Base-by-base conservation (phyloP, 1,140 invertebrate species). In the Galleria mellonella region DNA sequence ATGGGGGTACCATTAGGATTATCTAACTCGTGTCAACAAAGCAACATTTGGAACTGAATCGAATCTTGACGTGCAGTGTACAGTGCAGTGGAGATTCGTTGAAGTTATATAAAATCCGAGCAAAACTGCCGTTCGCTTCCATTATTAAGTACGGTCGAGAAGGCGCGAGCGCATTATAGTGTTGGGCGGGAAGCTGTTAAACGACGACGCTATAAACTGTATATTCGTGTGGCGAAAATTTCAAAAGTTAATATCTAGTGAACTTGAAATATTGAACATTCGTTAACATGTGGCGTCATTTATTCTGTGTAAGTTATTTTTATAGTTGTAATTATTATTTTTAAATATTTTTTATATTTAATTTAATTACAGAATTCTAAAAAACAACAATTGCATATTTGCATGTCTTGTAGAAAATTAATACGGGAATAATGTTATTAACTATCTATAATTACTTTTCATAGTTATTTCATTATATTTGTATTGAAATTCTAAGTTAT, bases 1-100 rank as follows among this genome's bases (percentile, higher is more conserved):
- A 66, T 48, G 49, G 37, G 43, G 55, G 48, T 49, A 53, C 51
- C 47, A 53, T 64, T 61, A 53, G 42, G 38, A 51, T 76, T 79
- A 79, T 70, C 71, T 74, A 79, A 78, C 70, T 58, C 38, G 42
- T 58, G 40, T 60, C 65, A 68, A 74, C 51, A 74, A 75, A 79
- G 71, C 55, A 57, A 73, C 58, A 65, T 49, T 52, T 50, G 28
- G 55, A 57, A 47, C 67, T 51, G 56, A 61, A 72, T 74, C 72
- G 64, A 62, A 58, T 50, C 62, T 52, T 1, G n/a, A 8, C 72
- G 50, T 61, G 47, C 43, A 73, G 50, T 27, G 36, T 23, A 11
- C 43, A 53, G 57, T 50, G 51, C 63, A 59, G 65, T 62, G 68
- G 50, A 55, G 48, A 65, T 72, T 23, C 17, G 17, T 23, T 23